phyloP scores from a whole-genome alignment of 2,113 vertebrate genomes.

The Cyprinodon tularosa region DNA sequence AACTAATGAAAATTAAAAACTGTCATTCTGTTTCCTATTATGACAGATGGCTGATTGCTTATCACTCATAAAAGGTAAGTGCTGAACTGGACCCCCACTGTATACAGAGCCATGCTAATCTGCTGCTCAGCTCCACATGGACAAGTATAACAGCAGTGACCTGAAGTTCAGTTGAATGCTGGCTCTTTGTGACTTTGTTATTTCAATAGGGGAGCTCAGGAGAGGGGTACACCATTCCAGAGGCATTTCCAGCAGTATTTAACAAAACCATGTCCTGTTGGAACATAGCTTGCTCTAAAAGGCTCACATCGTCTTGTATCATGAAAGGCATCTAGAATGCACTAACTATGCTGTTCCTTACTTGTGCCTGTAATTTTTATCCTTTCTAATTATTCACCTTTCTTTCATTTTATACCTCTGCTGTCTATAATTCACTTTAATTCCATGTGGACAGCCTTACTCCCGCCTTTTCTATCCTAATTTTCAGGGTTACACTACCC shows the following conservation, averaged over 20 bases:
- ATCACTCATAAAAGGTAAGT: slow-evolving; percentile 32
- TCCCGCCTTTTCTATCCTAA: slow-evolving; percentile 31
- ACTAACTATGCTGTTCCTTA: slow-evolving; percentile 33
- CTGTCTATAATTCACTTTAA: slow-evolving; percentile 31
- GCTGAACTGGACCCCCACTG: slow-evolving; percentile 39
- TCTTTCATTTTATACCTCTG: slow-evolving; percentile 28
- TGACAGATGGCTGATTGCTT: slow-evolving; percentile 27
- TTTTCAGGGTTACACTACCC: slow-evolving; percentile 27
- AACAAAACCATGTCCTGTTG: slow-evolving; percentile 36
- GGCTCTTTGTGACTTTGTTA: slow-evolving; percentile 68
- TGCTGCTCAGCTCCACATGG: slow-evolving; percentile 50
- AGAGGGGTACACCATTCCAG: slow-evolving; percentile 42
- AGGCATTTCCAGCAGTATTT: slow-evolving; percentile 62
- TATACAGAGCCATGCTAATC: slow-evolving; percentile 50
- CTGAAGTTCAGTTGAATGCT: slow-evolving; percentile 60
- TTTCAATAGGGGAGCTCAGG: slow-evolving; percentile 66
- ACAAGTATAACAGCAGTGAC: slow-evolving; percentile 43
- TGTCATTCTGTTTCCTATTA: slow-evolving; percentile 13
- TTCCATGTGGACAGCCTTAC: slow-evolving; percentile 12
- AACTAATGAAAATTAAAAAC: background rate
- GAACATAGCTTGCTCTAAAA: slow-evolving; percentile 58
- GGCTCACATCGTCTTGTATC: slow-evolving; percentile 51
- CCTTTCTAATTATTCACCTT: slow-evolving; percentile 42
- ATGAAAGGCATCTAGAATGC: slow-evolving; percentile 58
- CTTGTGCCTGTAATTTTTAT: slow-evolving; percentile 43